Percentiles rank a stretch among this genome's conserved stretches.
These are phyloP conservation scores for Ascaphus truei DNA, from an alignment of 2,113 vertebrate species.

Conservation along the genomic window DNA sequence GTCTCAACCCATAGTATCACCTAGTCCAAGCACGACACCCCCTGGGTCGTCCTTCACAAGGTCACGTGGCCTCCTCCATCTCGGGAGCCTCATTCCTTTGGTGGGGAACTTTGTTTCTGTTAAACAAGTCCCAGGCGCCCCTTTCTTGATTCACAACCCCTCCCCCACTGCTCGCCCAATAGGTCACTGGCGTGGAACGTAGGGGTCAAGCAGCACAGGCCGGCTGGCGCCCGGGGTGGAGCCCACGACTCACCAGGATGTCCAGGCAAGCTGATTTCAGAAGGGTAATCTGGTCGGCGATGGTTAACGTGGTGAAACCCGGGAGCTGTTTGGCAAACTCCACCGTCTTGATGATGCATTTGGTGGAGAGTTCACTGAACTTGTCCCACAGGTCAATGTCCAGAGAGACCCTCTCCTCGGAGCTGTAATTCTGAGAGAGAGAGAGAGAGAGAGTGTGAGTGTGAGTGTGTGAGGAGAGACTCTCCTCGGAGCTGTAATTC, in stretches of 20 bases:
- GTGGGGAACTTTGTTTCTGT: too few species aligned
- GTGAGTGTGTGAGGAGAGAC: neutral
- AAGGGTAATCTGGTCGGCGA: conserved; percentile 97
- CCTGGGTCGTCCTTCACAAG: too few species aligned
- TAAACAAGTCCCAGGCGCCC: too few species aligned
- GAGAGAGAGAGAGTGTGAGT: neutral
- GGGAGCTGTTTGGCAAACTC: conserved; percentile 98
- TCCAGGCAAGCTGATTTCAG: conserved; percentile 96
- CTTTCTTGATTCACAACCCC: too few species aligned
- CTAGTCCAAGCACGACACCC: too few species aligned
- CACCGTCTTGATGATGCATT: conserved; percentile 98
- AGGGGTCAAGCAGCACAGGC: too few species aligned
- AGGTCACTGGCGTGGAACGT: too few species aligned
- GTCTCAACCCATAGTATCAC: too few species aligned
- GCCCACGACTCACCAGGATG: conserved; percentile 86
- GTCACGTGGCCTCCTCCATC: too few species aligned
- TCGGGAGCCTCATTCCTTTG: too few species aligned
- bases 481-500: neutral
- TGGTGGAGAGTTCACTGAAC: conserved; percentile 96
- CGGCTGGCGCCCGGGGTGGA: too few species aligned
- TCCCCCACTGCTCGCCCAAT: too few species aligned
- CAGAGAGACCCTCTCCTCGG: conserved; percentile 86
- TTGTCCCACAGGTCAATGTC: conserved; percentile 98
- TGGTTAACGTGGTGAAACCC: conserved; percentile 93
- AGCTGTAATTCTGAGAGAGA: conserved; percentile 84